A percentile compares a stretch with the other conserved stretches of the same genome.
phyloP scores from a whole-genome alignment of 2,113 vertebrate species.

The Lampris incognitus region DNA sequence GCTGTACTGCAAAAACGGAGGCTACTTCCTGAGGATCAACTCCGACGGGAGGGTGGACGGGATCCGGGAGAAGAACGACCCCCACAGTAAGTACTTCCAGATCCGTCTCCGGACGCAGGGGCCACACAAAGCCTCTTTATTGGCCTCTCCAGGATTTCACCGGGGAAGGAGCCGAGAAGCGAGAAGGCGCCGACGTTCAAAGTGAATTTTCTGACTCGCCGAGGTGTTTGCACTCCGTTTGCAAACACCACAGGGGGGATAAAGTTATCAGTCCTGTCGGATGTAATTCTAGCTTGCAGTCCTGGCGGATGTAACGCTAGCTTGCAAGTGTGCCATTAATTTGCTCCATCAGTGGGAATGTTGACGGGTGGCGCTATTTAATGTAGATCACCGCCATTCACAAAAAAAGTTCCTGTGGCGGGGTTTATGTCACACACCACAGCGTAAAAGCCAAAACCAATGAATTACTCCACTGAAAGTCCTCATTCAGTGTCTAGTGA shows the following conservation, averaged over 20 bases:
- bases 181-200: slow-evolving; percentile 39
- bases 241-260: slow-evolving; percentile 7
- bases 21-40: slow-evolving; percentile 93
- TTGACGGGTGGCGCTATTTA: slow-evolving; percentile 40
- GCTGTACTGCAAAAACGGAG: slow-evolving; percentile 97
- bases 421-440: slow-evolving; percentile 33
- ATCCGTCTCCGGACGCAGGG: slow-evolving; percentile 6
- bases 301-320: background rate
- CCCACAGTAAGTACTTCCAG: slow-evolving; percentile 87
- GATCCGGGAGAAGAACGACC: slow-evolving; percentile 93
- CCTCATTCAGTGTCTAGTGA: background rate
- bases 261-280: too few species aligned
- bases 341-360: slow-evolving; percentile 33
- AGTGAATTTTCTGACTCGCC: slow-evolving; percentile 65
- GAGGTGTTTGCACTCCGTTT: slow-evolving; percentile 36
- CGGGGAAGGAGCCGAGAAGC: slow-evolving; percentile 39
- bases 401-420: slow-evolving; percentile 8
- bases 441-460: slow-evolving; percentile 17
- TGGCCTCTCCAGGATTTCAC: slow-evolving; percentile 28
- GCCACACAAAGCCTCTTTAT: slow-evolving; percentile 70
- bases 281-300: too few species aligned
- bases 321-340: slow-evolving; percentile 2
- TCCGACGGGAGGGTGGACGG: slow-evolving; percentile 94
- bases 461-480: background rate
- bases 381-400: slow-evolving; percentile 40